Evolutionary conservation across 2,797 vertebrate species (phyloP), one percentile per base, ranked within the genome.

Genomic region (Betta splendens): DNA sequence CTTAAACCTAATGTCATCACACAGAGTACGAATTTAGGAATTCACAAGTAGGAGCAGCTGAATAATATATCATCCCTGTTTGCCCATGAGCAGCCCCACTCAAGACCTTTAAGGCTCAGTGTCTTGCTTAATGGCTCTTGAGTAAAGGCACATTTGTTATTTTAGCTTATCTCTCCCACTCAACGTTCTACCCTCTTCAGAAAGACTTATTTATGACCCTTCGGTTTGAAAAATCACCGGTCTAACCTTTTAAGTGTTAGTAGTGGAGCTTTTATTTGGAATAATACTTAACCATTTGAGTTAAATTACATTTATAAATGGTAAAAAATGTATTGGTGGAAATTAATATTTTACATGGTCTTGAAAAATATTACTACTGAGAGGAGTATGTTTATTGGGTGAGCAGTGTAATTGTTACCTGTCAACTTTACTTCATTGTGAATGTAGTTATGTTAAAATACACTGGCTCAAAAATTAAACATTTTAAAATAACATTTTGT

Each of bases 1-100:
- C 28, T 55, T 59, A 59, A 39, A 53, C 36, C 38, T 64, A n/a
- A 23, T 50, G 36, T 52, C 31, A 35, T 32, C 48, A 51, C 38
- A 42, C 38, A 58, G 52, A 47, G 35, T 23, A 21, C 42, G 42
- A 68, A 42, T 18, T 46, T 23, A 21, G 42, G 42, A 68, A 42
- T 18, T 46, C 22, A 40, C 45, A 50, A 13, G 44, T 53, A 36
- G 15, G 26, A 61, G 25, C 61, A 22, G 25, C 63, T 77, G 35
- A 74, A 58, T 62, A 53, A 70, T 51, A 63, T 57, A 45, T 80
- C 20, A 33, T 53, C 9, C 11, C 52, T 58, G 17, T 61, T 61
- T 48, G 57, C 17, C 28, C 8, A 16, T 21, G 11, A 62, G 50
- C 18, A 29, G 22, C 38, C 72, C 54, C 1, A 55, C 47, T 70